A percentile compares a stretch with the other conserved stretches of the same genome.
These are phyloP conservation scores for Andrena dorsata DNA, from an alignment of 2,888 invertebrate species.

Conservation along the genomic window DNA sequence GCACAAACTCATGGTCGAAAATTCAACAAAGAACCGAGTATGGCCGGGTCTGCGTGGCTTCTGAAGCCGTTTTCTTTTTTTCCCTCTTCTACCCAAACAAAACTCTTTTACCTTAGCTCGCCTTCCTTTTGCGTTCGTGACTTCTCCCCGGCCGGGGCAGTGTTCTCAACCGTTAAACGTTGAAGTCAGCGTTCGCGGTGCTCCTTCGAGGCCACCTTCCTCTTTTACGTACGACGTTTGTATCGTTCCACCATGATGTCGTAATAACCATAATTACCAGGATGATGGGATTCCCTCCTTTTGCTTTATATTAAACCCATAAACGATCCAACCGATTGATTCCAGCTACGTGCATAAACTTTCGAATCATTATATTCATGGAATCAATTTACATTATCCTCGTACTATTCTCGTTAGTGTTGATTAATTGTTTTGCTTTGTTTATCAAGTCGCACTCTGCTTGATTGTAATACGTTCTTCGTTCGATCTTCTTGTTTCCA, in stretches of 20 bases:
- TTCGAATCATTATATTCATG: neutral
- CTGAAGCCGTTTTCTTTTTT: conserved; percentile 69
- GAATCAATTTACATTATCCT: conserved; percentile 4
- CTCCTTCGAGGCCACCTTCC: conserved; percentile 32
- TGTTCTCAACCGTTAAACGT: conserved; percentile 67
- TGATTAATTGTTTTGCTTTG: neutral
- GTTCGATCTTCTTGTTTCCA: neutral
- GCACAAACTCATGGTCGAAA: conserved; percentile 54
- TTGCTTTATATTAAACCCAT: neutral
- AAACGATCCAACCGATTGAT: neutral
- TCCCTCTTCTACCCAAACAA: conserved; percentile 70
- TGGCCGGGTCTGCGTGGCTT: conserved; percentile 61
- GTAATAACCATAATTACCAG: conserved; percentile 20
- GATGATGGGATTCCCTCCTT: conserved; percentile 7
- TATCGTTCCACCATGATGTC: conserved; percentile 11
- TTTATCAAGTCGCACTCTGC: too few relatives aligned
- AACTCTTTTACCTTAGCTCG: conserved; percentile 71
- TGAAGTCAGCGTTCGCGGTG: conserved; percentile 21
- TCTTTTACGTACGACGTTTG: conserved; percentile 20
- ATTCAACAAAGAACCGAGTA: conserved; percentile 69
- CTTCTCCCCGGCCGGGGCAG: conserved; percentile 60
- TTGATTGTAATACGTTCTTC: neutral
- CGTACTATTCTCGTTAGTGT: neutral
- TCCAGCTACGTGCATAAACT: neutral
- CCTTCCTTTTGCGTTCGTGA: conserved; percentile 71